Conservation (phyloP, 1,140 invertebrate species). For the Panonychus citri region DNA sequence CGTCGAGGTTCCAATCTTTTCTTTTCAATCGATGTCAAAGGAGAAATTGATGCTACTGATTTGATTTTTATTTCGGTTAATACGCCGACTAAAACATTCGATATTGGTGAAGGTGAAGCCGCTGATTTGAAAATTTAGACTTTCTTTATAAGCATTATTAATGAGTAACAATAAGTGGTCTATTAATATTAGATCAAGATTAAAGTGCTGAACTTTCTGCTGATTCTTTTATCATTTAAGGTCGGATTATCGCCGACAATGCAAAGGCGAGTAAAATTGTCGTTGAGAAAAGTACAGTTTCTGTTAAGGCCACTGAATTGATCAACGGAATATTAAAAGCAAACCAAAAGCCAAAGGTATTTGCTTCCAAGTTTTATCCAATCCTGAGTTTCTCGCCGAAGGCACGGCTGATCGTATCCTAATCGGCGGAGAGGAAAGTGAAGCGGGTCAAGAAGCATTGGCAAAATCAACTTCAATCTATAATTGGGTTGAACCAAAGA, state of each 20-base stretch:
- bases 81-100: slow-evolving; percentile 96
- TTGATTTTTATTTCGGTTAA: slow-evolving; percentile 99
- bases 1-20: slow-evolving; percentile 76
- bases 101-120: slow-evolving; percentile 84
- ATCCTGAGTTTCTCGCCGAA: slow-evolving; percentile 96
- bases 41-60: slow-evolving; percentile 72
- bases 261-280: slow-evolving; percentile 82
- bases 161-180: too few relatives aligned
- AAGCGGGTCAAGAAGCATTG: slow-evolving; percentile 58
- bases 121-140: slow-evolving; percentile 97
- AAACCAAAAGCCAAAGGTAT: slow-evolving; percentile 52
- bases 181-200: too few relatives aligned
- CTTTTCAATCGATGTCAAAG: slow-evolving; percentile 76
- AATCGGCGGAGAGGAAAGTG: slow-evolving; percentile 82
- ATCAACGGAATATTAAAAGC: slow-evolving; percentile 80
- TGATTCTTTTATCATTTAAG: slow-evolving; percentile 21
- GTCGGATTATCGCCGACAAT: slow-evolving; percentile 76
- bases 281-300: slow-evolving; percentile 97
- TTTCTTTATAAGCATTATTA: slow-evolving; percentile 31
- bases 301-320: slow-evolving; percentile 87
- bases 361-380: slow-evolving; percentile 72
- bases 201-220: too few relatives aligned
- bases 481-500: slow-evolving; percentile 77
- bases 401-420: slow-evolving; percentile 91
- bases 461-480: slow-evolving; percentile 68